Evolutionary conservation across 2,888 invertebrate genomes (phyloP), one percentile per base, ranked within the genome.

Genomic region (Campoletis raptor): DNA sequence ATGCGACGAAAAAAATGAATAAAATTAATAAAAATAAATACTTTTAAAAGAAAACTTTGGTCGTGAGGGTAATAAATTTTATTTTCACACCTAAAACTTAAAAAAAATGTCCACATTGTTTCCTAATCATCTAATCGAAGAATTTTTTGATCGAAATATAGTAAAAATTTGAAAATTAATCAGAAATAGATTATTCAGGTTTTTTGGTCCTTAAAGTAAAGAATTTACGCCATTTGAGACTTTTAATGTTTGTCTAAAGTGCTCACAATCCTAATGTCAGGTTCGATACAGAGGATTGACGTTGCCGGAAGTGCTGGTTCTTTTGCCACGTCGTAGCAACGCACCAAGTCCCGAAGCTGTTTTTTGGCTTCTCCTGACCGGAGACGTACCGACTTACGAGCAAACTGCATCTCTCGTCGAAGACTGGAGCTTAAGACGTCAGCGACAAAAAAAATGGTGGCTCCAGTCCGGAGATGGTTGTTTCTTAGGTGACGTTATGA

Each of bases 291-390:
- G 93, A 79, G 93, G 93, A 12, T 64, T 93, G n/a, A 90, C 92
- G 0, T 91, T 93, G 83, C 91, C 93, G 73, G 92, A 93, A 88
- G 88, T 93, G 10, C 85, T 92, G 12, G 85, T 84, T 15, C 88
- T 93, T 0, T 79, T 93, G 52, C 93, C 93, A 4, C 91, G 90
- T 4, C 89, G 89, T 21, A 92, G 92, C 80, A 90, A 88, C n/a
- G 91, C 90, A 18, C 93, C 93, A n/a, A 91, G 90, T 52, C 91
- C 92, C 1, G 93, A 93, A 84, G 91, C 93, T 8, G 90, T 93
- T 5, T 93, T 93, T 81, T 93, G 93, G 93, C 84, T 93, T 7
- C 87, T 93, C 7, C 79, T 93, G 64, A 93, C 93, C 10, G 93
- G 93, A 5, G 93, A 93, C 79, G 84, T 93, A 0, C 93, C 93